phyloP scores from a whole-genome alignment of 2,888 invertebrate genomes.

The Acronicta psi region DNA sequence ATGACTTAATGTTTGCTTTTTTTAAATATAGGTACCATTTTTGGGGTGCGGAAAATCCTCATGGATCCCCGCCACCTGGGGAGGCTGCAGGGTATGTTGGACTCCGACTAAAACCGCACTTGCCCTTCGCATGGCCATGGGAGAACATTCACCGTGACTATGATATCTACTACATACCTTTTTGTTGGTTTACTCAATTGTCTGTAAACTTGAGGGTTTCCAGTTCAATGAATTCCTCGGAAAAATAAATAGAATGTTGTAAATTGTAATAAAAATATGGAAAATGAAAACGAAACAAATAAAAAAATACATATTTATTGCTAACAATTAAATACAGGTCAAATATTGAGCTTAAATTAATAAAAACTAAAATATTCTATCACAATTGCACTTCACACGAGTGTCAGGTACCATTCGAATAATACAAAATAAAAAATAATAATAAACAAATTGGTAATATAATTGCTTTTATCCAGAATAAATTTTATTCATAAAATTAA shows the following conservation, averaged over 20 bases:
- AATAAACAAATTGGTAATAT: slow-evolving; percentile 15
- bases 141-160: too few species aligned
- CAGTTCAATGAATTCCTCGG: too few species aligned
- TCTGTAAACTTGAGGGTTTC: too few species aligned
- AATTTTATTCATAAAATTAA: slow-evolving; percentile 4
- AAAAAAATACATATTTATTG: slow-evolving; percentile 59
- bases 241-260: not conserved
- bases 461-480: not conserved
- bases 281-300: slow-evolving; percentile 41
- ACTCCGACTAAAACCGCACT: too few species aligned
- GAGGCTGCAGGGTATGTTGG: too few species aligned
- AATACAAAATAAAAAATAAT: slow-evolving; percentile 22
- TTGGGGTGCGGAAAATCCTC: too few species aligned
- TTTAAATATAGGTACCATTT: too few species aligned
- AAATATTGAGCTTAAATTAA: slow-evolving; percentile 61
- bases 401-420: slow-evolving; percentile 59
- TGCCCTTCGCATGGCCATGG: too few species aligned
- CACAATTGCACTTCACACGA: slow-evolving; percentile 63
- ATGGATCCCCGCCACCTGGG: too few species aligned
- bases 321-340: slow-evolving; percentile 49
- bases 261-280: not conserved
- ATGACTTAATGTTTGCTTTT: too few species aligned
- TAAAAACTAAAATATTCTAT: slow-evolving; percentile 59
- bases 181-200: too few species aligned
- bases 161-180: too few species aligned